Conservation (phyloP, 1,140 invertebrate species). For the Whitmania pigra region DNA sequence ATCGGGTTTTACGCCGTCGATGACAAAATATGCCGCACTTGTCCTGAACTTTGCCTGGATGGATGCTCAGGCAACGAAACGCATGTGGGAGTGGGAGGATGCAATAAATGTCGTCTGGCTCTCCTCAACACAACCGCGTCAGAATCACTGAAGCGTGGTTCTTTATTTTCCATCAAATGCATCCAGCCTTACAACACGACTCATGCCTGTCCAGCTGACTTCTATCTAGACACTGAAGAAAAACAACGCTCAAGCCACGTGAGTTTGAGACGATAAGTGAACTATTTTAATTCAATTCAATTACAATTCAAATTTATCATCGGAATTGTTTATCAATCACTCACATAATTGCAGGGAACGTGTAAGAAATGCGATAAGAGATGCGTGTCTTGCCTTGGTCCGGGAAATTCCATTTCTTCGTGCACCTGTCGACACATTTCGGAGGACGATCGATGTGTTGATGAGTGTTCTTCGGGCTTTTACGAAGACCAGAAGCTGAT, state of each 20-base stretch:
- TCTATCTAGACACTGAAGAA: background rate
- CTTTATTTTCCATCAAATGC: background rate
- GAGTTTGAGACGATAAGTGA: too few relatives aligned
- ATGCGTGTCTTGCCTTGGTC: slow-evolving; percentile 64
- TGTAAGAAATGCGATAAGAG: slow-evolving; percentile 63
- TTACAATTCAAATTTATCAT: too few relatives aligned
- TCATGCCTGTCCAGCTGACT: background rate
- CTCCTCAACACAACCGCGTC: background rate
- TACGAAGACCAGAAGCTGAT: slow-evolving; percentile 45
- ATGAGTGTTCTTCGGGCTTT: slow-evolving; percentile 11
- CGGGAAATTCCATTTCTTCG: slow-evolving; percentile 19
- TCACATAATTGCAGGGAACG: slow-evolving; percentile 13
- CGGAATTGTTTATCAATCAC: too few relatives aligned
- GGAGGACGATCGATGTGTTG: slow-evolving; percentile 24
- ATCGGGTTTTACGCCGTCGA: slow-evolving; percentile 2
- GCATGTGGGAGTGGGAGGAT: background rate
- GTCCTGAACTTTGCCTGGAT: background rate
- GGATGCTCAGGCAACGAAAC: slow-evolving; percentile 11
- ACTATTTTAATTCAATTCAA: too few relatives aligned
- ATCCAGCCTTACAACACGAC: background rate
- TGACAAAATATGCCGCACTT: background rate
- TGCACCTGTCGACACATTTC: slow-evolving; percentile 33
- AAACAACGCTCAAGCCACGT: background rate
- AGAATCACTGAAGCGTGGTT: background rate
- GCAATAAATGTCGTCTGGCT: background rate